phyloP scores from a whole-genome alignment of 2,888 invertebrate genomes.

The Zaprionus bogoriensis region DNA sequence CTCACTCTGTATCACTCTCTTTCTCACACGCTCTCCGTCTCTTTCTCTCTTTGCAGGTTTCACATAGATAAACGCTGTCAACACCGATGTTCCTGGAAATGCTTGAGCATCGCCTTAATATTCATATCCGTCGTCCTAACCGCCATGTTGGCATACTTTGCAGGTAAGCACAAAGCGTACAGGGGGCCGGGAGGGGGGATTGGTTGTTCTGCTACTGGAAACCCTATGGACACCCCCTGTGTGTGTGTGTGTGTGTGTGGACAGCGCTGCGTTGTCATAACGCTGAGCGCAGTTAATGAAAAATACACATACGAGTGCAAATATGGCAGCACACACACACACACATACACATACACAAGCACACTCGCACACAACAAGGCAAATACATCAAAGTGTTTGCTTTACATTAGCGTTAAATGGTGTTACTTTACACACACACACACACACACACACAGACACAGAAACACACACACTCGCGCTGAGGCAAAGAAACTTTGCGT shows the following conservation, averaged over 20 bases:
- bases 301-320: conserved; percentile 63
- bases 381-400: conserved; percentile 77
- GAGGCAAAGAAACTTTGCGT: conserved; percentile 39
- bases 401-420: conserved; percentile 79
- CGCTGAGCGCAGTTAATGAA: conserved; percentile 65
- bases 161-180: conserved; percentile 87
- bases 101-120: conserved; percentile 96
- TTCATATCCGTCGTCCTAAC: conserved; percentile 94
- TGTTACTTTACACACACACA: conserved; percentile 59
- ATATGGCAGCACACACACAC: conserved; percentile 35
- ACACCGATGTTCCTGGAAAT: conserved; percentile 98
- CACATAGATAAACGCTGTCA: conserved; percentile 97
- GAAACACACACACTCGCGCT: not conserved
- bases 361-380: conserved; percentile 43
- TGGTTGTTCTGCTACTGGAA: too few species aligned
- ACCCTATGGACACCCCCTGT: conserved; percentile 7
- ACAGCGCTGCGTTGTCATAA: conserved; percentile 53
- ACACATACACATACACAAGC: conserved; percentile 11
- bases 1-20: conserved; percentile 3
- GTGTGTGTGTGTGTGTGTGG: conserved; percentile 24
- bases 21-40: conserved; percentile 16
- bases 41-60: conserved; percentile 84
- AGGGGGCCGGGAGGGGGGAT: not conserved
- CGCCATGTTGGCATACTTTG: conserved; percentile 97
- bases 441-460: conserved; percentile 21